phyloP scores from a whole-genome alignment of 2,797 vertebrate genomes.

The Macrochelys suwanniensis region DNA sequence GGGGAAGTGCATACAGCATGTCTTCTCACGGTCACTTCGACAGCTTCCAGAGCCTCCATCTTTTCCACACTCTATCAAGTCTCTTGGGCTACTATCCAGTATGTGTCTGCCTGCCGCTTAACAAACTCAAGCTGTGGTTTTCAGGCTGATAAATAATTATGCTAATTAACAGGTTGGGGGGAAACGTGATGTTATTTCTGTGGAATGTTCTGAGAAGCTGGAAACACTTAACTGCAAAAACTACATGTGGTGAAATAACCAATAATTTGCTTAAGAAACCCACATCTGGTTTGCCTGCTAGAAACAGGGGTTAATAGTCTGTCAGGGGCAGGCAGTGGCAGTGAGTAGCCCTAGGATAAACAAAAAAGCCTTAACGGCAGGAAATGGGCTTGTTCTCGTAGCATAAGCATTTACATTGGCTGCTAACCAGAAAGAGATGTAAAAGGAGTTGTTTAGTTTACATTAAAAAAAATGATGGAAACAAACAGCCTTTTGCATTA shows the following conservation, averaged over 20 bases:
- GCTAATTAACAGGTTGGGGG: constrained; percentile 88
- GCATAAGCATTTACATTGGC: constrained; percentile 93
- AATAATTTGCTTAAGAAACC: constrained; percentile 95
- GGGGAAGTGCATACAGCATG: constrained; percentile 37
- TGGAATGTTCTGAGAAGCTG: constrained; percentile 93
- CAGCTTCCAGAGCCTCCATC: constrained; percentile 37
- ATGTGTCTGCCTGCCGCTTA: constrained; percentile 64
- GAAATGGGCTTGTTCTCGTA: constrained; percentile 93
- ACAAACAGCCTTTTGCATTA: constrained; percentile 73
- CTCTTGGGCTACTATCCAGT: constrained; percentile 50
- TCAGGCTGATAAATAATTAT: constrained; percentile 88
- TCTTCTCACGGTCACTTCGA: constrained; percentile 35
- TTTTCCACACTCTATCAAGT: constrained; percentile 51
- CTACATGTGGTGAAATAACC: constrained; percentile 90
- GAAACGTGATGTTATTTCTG: constrained; percentile 91
- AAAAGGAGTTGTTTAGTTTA: constrained; percentile 90
- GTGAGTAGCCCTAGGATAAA: constrained; percentile 90
- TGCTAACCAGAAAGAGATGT: constrained; percentile 84
- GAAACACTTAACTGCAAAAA: constrained; percentile 94
- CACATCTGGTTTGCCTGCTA: constrained; percentile 92
- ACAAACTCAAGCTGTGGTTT: constrained; percentile 80
- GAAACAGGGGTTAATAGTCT: constrained; percentile 91
- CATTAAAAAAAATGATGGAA: constrained; percentile 70
- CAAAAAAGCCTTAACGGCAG: constrained; percentile 92
- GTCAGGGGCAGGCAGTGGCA: constrained; percentile 88